These are phyloP conservation scores for Pseudomyrmex flavicornis DNA, from an alignment of 1,140 invertebrate genomes.

Conservation along the genomic window DNA sequence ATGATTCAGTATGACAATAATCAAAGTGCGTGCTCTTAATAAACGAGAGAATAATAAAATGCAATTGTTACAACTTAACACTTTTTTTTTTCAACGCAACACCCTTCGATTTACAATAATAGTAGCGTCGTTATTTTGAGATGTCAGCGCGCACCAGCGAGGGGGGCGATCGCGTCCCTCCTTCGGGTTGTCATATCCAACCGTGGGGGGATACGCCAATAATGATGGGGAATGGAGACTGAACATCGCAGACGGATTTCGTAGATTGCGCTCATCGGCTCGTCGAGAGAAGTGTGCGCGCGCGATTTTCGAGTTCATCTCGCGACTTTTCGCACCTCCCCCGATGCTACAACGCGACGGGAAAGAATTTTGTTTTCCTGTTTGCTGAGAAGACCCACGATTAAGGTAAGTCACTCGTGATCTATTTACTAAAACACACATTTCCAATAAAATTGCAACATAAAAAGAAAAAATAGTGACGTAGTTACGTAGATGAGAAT, in stretches of 20 bases:
- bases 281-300: constrained; percentile 35
- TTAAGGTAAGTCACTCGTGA: constrained; percentile 43
- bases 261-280: constrained; percentile 46
- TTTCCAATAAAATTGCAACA: neutral
- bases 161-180: constrained; percentile 25
- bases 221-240: constrained; percentile 19
- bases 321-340: neutral
- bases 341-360: constrained; percentile 4
- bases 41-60: too few species aligned
- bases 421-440: neutral
- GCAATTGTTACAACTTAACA: too few species aligned
- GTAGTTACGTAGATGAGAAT: neutral
- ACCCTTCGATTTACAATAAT: constrained; percentile 1
- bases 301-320: constrained; percentile 44
- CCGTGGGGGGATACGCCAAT: constrained; percentile 25
- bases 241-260: constrained; percentile 27
- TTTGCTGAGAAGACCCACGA: constrained; percentile 23
- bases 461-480: neutral
- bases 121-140: constrained; percentile 17
- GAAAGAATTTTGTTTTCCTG: neutral
- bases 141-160: neutral
- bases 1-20: too few species aligned
- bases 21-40: too few species aligned
- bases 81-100: neutral
- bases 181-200: constrained; percentile 24